These are phyloP conservation scores for Coendou prehensilis DNA, from an alignment of 2,797 vertebrate species.

Conservation along the genomic window DNA sequence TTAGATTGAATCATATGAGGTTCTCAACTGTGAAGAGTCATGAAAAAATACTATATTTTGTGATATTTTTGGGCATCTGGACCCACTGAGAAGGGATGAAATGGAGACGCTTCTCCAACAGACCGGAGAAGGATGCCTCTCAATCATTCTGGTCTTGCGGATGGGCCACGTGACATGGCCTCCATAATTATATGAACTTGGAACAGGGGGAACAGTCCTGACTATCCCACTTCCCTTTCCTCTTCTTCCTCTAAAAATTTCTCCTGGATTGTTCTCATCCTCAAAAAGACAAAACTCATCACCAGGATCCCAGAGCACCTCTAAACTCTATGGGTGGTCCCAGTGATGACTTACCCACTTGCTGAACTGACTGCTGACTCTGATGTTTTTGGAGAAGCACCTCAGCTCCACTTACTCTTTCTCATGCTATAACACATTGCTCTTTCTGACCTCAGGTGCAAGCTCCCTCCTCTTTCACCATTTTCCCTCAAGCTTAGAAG, in stretches of 20 bases:
- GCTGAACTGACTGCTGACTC: background rate
- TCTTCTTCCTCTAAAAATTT: background rate
- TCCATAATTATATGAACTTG: background rate
- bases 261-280: background rate
- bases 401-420: background rate
- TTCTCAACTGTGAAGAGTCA: constrained; percentile 7
- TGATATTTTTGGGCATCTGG: background rate
- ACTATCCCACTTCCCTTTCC: background rate
- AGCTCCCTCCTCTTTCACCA: background rate
- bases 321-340: background rate
- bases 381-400: background rate
- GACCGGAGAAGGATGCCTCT: background rate
- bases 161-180: background rate
- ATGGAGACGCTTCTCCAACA: background rate
- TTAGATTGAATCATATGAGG: background rate
- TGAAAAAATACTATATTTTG: background rate
- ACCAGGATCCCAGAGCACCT: background rate
- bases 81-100: background rate
- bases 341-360: background rate
- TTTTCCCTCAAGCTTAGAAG: background rate
- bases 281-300: background rate
- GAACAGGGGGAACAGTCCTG: background rate
- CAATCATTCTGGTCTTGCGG: background rate
- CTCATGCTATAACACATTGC: background rate
- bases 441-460: background rate